Conservation (phyloP, 1,140 invertebrate genomes). For the Cataglyphis hispanica region DNA sequence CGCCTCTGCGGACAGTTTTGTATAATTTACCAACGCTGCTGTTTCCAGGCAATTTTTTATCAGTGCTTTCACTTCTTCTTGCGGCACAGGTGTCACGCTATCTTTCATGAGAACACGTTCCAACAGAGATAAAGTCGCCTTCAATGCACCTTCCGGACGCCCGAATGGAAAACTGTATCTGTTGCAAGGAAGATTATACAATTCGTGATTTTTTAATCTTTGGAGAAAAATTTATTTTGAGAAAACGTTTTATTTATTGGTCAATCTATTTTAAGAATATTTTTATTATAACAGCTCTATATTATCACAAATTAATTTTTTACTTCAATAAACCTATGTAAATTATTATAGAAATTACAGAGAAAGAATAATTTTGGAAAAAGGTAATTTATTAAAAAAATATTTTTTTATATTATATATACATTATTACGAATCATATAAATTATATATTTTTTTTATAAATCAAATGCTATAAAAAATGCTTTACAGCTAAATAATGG, state of each 20-base stretch:
- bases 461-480: background rate
- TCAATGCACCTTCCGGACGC: constrained; percentile 98
- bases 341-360: background rate
- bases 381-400: background rate
- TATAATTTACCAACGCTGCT: constrained; percentile 99
- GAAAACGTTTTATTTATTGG: background rate
- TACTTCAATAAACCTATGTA: background rate
- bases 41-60: constrained; percentile 99
- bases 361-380: background rate
- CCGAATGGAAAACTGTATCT: constrained; percentile 99
- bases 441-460: too few relatives aligned
- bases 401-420: background rate
- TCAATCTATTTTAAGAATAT: background rate
- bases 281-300: background rate
- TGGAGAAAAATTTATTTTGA: background rate
- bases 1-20: constrained; percentile 97
- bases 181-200: background rate
- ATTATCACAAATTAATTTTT: constrained; percentile 12
- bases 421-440: background rate
- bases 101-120: constrained; percentile 99
- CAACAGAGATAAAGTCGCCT: constrained; percentile 97
- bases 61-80: constrained; percentile 97
- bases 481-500: background rate
- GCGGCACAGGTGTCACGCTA: constrained; percentile 98
- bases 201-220: background rate